Evolutionary conservation across 2,888 invertebrate species (phyloP), one percentile per base, ranked within the genome.

Genomic region (Halocaridina rubra): DNA sequence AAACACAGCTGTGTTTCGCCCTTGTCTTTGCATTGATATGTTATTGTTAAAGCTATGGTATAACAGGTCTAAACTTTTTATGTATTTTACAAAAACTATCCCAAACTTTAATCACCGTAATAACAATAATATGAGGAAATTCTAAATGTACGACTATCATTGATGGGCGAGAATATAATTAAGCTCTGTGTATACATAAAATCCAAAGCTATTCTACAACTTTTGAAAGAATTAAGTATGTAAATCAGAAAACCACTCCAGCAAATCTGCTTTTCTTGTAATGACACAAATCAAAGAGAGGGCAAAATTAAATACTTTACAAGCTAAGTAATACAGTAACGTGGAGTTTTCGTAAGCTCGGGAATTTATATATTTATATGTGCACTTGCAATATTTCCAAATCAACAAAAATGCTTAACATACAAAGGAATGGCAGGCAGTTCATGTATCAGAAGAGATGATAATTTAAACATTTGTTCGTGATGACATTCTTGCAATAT

Each of bases 1-100:
- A n/a, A n/a, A 67, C 69, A 69, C 67, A 79, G 33, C 64, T 79
- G 79, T 79, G 79, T 69, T 79, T 79, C 69, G 53, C 79, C 79
- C 69, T 67, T 79, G 79, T 79, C 79, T 79, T 79, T 79, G 79
- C 79, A 79, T 79, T 79, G 79, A 79, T 79, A 79, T 79, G 79
- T 79, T 79, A 79, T 79, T 67, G 29, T 79, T 79, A 79, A 79
- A 79, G 79, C 79, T 79, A 79, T 79, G 69, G 79, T 39, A 79
- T 79, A 29, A 79, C 69, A 69, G 64, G 79, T 69, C 79, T 67
- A 33, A 46, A 79, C 67, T 79, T 69, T 69, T 64, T 29, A 19
- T 53, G 22, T 64, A 78, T 79, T 29, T 30, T 79, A 64, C 46
- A 46, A 46, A 69, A 69, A 67, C n/a, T 79, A 39, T 78, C 69